Evolutionary conservation across 1,140 invertebrate genomes (phyloP), one percentile per base, ranked within the genome.

Genomic region (Drosophila carrolli): DNA sequence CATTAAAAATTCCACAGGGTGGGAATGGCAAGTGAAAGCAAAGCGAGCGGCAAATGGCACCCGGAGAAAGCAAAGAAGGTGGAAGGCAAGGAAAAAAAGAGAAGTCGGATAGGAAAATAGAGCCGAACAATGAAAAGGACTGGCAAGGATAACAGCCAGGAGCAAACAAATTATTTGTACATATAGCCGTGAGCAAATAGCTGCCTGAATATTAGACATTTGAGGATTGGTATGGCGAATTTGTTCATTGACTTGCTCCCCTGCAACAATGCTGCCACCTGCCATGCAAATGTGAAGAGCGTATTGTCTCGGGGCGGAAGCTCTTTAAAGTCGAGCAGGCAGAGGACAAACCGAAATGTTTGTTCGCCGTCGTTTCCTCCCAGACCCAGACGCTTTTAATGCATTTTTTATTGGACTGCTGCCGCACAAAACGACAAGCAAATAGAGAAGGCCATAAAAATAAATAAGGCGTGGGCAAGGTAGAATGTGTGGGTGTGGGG

Each of bases 361-460:
- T 79, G 71, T 61, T 74, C 41, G 47, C 56, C 66, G 65, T 58
- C 73, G 60, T 62, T 62, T 67, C 66, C 70, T 41, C 65, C 65
- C 65, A 66, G 60, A 65, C 74, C 79, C 84, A 88, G 84, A 88
- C 84, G 84, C 81, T 88, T 88, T 88, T 88, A 88, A 88, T 88
- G 84, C 84, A 88, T 88, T 88, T 88, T 88, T 88, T 88, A 88
- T 88, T 84, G 68, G 80, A 77, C 66, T 84, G 80, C 66, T 84
- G 80, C 66, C 71, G 53, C 78, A 86, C 80, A 85, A 81, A 85
- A 70, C 72, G 76, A 89, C 76, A 83, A 88, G 78, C 83, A 88
- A 88, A 88, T 88, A 88, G 80, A 88, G 73, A 88, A 84, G 84
- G 72, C 81, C 84, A 88, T 88, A 88, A 88, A 88, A 88, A 88